Conservation (phyloP, 2,888 invertebrate genomes). For the Hirtodrosophila alboralis region DNA sequence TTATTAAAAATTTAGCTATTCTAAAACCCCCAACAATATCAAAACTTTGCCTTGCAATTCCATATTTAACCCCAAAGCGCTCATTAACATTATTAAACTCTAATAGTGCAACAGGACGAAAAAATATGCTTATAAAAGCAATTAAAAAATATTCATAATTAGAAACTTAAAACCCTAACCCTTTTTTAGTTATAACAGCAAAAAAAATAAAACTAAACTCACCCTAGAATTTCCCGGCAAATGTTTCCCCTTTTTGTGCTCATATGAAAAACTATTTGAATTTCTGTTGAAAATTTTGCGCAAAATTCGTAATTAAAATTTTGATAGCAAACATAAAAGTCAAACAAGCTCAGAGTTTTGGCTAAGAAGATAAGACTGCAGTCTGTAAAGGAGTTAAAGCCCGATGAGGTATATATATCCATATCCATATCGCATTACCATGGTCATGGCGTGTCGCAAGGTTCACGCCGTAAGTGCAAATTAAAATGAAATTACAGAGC, state of each 20-base stretch:
- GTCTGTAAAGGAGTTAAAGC: too few relatives aligned
- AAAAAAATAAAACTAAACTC: neutral
- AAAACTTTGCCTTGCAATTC: too few relatives aligned
- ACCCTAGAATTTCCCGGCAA: slow-evolving; percentile 19
- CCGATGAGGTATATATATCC: slow-evolving; percentile 33
- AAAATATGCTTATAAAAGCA: slow-evolving; percentile 1
- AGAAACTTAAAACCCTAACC: slow-evolving; percentile 17
- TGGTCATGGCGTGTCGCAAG: slow-evolving; percentile 55
- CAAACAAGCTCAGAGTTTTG: slow-evolving; percentile 39
- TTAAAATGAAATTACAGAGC: slow-evolving; percentile 68
- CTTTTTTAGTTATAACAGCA: slow-evolving; percentile 8
- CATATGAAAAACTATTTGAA: slow-evolving; percentile 29
- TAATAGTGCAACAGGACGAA: neutral
- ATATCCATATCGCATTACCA: slow-evolving; percentile 30
- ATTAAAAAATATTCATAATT: slow-evolving; percentile 32
- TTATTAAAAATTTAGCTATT: too few relatives aligned
- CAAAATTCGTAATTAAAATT: slow-evolving; percentile 66
- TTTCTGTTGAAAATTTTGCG: slow-evolving; percentile 49
- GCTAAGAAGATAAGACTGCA: neutral
- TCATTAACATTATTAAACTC: slow-evolving; percentile 8
- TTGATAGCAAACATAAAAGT: slow-evolving; percentile 38
- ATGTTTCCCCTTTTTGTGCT: slow-evolving; percentile 12
- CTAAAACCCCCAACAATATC: too few relatives aligned
- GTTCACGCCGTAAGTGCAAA: slow-evolving; percentile 68
- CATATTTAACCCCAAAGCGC: too few relatives aligned